phyloP scores from a whole-genome alignment of 2,113 vertebrate genomes.

The Cyprinodon brontotheroides region DNA sequence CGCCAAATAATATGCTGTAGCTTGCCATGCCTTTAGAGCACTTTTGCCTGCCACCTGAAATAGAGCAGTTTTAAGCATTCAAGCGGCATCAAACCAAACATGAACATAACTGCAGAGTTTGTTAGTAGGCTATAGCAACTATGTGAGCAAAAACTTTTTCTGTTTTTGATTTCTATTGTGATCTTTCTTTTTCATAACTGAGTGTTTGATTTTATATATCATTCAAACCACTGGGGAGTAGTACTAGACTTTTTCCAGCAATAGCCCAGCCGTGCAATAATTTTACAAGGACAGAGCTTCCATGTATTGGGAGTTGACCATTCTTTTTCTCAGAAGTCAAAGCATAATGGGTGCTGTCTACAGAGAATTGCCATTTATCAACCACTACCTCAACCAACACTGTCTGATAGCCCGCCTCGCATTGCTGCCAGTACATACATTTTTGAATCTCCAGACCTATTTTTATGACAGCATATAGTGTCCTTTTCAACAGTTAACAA shows the following conservation, averaged over 20 bases:
- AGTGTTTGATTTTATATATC: slow-evolving; percentile 29
- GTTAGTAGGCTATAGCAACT: background rate
- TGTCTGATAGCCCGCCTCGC: background rate
- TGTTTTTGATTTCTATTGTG: background rate
- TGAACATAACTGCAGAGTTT: slow-evolving; percentile 22
- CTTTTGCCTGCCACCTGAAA: slow-evolving; percentile 80
- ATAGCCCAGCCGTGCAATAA: slow-evolving; percentile 51
- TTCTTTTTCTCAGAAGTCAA: slow-evolving; percentile 52
- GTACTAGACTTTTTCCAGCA: slow-evolving; percentile 60
- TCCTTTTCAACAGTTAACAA: no score
- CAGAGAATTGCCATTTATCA: slow-evolving; percentile 35
- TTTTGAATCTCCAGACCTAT: background rate
- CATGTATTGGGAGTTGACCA: slow-evolving; percentile 48
- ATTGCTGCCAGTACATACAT: background rate
- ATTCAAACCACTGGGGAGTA: slow-evolving; percentile 38
- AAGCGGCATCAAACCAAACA: slow-evolving; percentile 50
- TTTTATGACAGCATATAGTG: no score
- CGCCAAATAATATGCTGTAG: slow-evolving; percentile 77
- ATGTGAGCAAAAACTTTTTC: background rate
- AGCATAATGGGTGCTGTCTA: slow-evolving; percentile 59
- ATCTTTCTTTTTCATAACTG: slow-evolving; percentile 22
- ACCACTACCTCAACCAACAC: slow-evolving; percentile 12
- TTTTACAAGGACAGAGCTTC: slow-evolving; percentile 37
- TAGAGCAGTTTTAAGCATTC: slow-evolving; percentile 69
- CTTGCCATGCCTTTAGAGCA: slow-evolving; percentile 69